Evolutionary conservation across 2,113 vertebrate species (phyloP).

Genomic region (Sula dactylatra): DNA sequence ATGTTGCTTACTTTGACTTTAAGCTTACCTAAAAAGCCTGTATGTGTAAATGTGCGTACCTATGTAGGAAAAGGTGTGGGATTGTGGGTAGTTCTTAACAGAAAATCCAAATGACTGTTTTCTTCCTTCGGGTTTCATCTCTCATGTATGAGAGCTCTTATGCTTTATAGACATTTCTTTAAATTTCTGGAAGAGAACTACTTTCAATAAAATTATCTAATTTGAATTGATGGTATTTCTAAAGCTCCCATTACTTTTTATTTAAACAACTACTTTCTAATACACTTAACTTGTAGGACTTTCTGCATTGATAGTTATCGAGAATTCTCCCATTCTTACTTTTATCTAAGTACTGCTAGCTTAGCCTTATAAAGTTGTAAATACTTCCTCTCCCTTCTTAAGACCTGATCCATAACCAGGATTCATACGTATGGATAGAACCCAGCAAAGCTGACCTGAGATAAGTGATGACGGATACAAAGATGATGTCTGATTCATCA

Average conservation of each 20-base stretch:
- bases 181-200: not conserved
- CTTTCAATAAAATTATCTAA: not conserved
- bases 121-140: not conserved
- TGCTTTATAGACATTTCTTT: not conserved
- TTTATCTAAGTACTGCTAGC: not conserved
- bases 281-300: not conserved
- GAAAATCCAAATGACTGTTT: not conserved
- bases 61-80: not conserved
- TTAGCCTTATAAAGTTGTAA: not conserved
- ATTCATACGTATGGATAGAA: not conserved
- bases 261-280: not conserved
- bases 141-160: not conserved
- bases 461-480: not conserved
- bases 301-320: fast-evolving
- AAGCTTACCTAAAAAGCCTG: not conserved
- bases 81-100: not conserved
- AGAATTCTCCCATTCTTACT: not conserved
- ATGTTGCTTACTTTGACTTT: not conserved
- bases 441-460: not conserved
- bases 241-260: not conserved
- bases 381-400: not conserved
- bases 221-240: not conserved
- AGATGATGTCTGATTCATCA: not conserved
- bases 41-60: not conserved
- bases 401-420: not conserved